Conservation (phyloP, 2,888 invertebrate species). For the Drosophila nr. perissopoda region DNA sequence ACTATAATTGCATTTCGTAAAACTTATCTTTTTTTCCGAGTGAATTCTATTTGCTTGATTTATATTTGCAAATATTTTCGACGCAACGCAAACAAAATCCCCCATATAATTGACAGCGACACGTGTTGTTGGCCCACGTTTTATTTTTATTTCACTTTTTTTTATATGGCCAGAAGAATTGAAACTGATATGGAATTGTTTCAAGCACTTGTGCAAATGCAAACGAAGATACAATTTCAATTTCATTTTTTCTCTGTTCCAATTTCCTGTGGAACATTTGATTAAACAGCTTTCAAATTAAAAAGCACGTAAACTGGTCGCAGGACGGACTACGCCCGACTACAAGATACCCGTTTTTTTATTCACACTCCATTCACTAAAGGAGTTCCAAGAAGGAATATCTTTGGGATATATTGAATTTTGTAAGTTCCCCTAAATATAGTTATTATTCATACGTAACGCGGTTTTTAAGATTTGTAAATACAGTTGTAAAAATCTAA, state of each 20-base stretch:
- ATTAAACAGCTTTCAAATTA: constrained; percentile 51
- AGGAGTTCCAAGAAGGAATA: background rate
- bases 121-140: background rate
- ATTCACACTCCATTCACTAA: background rate
- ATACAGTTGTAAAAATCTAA: background rate
- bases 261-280: constrained; percentile 7
- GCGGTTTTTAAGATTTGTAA: background rate
- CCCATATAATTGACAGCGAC: constrained; percentile 11
- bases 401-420: background rate
- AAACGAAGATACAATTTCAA: constrained; percentile 20
- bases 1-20: background rate
- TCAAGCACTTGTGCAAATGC: constrained; percentile 47
- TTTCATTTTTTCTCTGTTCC: background rate
- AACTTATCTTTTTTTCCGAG: background rate
- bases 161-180: constrained; percentile 14
- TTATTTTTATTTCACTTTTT: background rate
- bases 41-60: constrained; percentile 9
- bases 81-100: background rate
- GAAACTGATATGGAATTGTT: constrained; percentile 26
- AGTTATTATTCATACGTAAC: background rate
- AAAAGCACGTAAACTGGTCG: background rate
- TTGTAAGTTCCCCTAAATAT: background rate
- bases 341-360: background rate
- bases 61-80: background rate
- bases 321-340: background rate